These are phyloP conservation scores for Microchrysa polita DNA, from an alignment of 2,888 invertebrate species.

Conservation along the genomic window DNA sequence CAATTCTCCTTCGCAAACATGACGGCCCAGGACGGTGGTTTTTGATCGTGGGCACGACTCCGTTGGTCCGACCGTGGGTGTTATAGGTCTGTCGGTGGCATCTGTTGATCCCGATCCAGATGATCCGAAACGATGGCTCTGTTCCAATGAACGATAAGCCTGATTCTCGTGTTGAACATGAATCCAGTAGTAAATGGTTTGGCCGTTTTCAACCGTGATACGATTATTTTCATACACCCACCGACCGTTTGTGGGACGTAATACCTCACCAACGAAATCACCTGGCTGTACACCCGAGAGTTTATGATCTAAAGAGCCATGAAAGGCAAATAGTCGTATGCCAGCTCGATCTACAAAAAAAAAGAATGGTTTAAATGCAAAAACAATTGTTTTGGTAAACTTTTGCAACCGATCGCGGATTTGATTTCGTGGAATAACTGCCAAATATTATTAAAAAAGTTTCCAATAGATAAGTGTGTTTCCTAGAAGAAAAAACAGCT, in stretches of 20 bases:
- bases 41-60: constrained; percentile 38
- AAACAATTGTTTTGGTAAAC: background rate
- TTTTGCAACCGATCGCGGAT: background rate
- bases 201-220: constrained; percentile 65
- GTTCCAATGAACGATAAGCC: constrained; percentile 39
- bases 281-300: constrained; percentile 67
- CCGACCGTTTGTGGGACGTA: constrained; percentile 62
- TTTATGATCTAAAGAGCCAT: constrained; percentile 70
- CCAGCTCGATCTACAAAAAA: constrained; percentile 65
- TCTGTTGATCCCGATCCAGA: background rate
- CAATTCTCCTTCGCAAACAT: constrained; percentile 65
- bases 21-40: constrained; percentile 61
- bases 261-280: constrained; percentile 66
- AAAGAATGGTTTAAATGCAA: background rate
- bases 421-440: background rate
- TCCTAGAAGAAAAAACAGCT: too few relatives aligned
- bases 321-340: constrained; percentile 70
- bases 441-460: too few relatives aligned
- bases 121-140: background rate
- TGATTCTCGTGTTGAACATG: constrained; percentile 67
- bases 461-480: too few relatives aligned
- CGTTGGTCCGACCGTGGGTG: background rate
- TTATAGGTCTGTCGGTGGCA: background rate
- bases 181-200: constrained; percentile 71
- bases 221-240: constrained; percentile 68